These are phyloP conservation scores for Papilio helenus DNA, from an alignment of 1,140 invertebrate species.

Conservation along the genomic window DNA sequence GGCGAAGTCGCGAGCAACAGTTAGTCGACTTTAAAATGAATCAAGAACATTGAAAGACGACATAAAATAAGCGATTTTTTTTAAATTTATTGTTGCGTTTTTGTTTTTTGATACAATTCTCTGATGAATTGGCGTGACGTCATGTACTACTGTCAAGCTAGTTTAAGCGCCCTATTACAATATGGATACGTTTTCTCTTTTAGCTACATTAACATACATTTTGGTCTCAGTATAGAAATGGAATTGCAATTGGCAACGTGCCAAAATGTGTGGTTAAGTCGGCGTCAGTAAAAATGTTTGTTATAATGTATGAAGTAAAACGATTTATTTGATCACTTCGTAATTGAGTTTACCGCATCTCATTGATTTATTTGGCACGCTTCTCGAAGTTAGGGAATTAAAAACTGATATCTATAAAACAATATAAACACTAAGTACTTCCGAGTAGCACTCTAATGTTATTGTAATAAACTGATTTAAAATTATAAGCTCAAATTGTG, in stretches of 20 bases:
- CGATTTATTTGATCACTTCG: conserved; percentile 25
- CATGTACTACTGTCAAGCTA: background rate
- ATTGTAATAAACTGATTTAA: background rate
- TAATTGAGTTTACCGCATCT: conserved; percentile 22
- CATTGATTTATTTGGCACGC: conserved; percentile 4
- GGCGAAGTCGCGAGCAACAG: too few relatives aligned
- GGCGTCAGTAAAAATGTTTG: conserved; percentile 28
- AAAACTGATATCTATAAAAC: background rate
- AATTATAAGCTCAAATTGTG: background rate
- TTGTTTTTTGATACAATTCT: too few relatives aligned
- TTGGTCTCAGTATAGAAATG: conserved; percentile 4
- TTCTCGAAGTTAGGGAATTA: background rate
- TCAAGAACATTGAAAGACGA: too few relatives aligned
- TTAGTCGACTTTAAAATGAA: too few relatives aligned
- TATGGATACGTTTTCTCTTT: background rate
- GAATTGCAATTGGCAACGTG: conserved; percentile 15
- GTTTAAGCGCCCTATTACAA: background rate
- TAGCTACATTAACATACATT: conserved; percentile 3
- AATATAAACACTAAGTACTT: background rate
- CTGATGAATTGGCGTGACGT: too few relatives aligned
- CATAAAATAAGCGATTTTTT: too few relatives aligned
- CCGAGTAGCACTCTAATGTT: background rate
- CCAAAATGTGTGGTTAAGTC: conserved; percentile 26
- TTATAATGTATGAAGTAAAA: conserved; percentile 1
- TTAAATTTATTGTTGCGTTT: too few relatives aligned